phyloP scores from a whole-genome alignment of 2,113 vertebrate species.

The Trichechus manatus region DNA sequence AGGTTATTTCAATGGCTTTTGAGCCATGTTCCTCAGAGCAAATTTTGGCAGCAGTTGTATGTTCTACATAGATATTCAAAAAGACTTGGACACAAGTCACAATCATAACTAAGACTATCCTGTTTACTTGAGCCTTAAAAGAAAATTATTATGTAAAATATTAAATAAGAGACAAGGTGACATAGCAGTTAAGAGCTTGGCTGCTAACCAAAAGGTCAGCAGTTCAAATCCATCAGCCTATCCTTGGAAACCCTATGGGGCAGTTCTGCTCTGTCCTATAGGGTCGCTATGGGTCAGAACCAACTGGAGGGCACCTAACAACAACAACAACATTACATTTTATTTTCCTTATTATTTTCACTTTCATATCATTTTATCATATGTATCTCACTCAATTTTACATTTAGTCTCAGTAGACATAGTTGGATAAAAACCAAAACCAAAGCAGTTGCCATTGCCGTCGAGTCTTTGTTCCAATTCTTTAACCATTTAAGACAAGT shows the following conservation, averaged over 20 bases:
- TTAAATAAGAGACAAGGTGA: background rate
- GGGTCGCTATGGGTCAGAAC: too few relatives aligned
- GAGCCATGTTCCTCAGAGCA: background rate
- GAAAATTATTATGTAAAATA: background rate
- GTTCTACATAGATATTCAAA: background rate
- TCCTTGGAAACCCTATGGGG: too few relatives aligned
- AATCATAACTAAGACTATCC: background rate
- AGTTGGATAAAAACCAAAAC: too few relatives aligned
- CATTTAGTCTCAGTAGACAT: background rate
- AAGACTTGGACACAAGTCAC: fast-evolving
- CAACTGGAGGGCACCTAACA: too few relatives aligned
- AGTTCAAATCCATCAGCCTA: too few relatives aligned
- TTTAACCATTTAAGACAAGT: background rate
- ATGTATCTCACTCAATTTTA: background rate
- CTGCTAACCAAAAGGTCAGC: too few relatives aligned
- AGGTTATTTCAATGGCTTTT: background rate
- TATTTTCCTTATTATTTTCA: background rate
- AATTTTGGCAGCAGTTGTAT: background rate
- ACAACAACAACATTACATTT: background rate
- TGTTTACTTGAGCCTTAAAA: background rate
- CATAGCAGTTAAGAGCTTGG: too few relatives aligned
- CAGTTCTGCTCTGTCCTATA: too few relatives aligned
- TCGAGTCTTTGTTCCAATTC: background rate
- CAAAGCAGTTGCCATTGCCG: too few relatives aligned
- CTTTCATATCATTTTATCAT: background rate